A percentile compares a stretch with the other conserved stretches of the same genome.
These are phyloP conservation scores for Amblyopsis rosae DNA, from an alignment of 2,113 vertebrate species.

Conservation along the genomic window DNA sequence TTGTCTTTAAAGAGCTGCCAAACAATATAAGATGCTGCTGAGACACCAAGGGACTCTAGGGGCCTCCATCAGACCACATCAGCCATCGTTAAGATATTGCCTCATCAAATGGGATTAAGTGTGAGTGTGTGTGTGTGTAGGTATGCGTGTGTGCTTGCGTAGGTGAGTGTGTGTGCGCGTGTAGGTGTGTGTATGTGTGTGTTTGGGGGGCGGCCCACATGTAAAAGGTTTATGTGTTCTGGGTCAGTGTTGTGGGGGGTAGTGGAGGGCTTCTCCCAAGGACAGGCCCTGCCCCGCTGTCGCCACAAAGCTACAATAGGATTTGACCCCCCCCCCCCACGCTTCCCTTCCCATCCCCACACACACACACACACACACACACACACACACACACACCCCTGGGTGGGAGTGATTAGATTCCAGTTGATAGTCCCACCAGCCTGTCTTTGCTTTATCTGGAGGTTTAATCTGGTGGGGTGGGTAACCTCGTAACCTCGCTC, in stretches of 20 bases:
- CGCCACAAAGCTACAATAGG: conserved; percentile 57
- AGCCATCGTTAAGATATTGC: conserved; percentile 79
- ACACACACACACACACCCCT: background rate
- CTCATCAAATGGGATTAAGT: conserved; percentile 76
- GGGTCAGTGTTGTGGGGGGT: conserved; percentile 57
- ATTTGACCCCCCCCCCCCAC: conserved; percentile 57
- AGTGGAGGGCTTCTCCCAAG: conserved; percentile 59
- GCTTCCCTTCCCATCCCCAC: background rate
- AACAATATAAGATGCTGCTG: conserved; percentile 35
- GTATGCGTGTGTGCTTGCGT: background rate
- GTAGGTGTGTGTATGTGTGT: conserved; percentile 23
- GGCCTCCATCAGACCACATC: conserved; percentile 52
- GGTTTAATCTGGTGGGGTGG: conserved; percentile 1
- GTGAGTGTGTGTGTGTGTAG: conserved; percentile 11
- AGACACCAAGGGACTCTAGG: conserved; percentile 57
- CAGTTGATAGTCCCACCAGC: conserved; percentile 23
- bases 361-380: background rate
- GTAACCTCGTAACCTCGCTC: background rate
- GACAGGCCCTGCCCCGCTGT: conserved; percentile 58
- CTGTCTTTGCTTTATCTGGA: conserved; percentile 41
- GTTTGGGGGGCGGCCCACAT: conserved; percentile 35
- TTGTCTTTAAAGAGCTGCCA: too few relatives aligned
- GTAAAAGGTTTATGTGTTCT: conserved; percentile 72
- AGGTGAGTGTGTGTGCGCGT: conserved; percentile 5
- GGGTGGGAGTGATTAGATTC: conserved; percentile 59